phyloP scores from a whole-genome alignment of 2,113 vertebrate genomes.

The Thinocorus orbignyianus region DNA sequence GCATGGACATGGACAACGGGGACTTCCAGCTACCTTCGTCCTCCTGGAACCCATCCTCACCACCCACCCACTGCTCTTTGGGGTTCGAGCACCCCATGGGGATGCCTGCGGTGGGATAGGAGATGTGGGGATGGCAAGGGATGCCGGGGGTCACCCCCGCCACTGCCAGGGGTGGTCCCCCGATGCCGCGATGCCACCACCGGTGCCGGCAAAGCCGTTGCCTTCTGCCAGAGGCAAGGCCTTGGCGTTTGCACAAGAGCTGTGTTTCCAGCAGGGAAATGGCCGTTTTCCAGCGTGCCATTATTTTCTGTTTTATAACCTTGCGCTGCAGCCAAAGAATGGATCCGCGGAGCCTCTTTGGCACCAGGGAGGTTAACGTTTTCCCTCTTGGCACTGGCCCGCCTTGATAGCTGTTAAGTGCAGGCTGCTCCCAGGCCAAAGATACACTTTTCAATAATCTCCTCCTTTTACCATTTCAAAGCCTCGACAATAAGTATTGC shows the following conservation, averaged over 20 bases:
- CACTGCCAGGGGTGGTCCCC: no score
- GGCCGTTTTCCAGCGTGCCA: neutral
- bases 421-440: neutral
- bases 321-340: neutral
- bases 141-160: neutral
- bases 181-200: accelerated
- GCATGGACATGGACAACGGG: no score
- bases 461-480: neutral
- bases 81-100: neutral
- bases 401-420: neutral
- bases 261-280: neutral
- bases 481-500: neutral
- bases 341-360: neutral
- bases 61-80: accelerated
- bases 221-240: neutral
- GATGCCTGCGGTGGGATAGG: neutral
- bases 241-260: neutral
- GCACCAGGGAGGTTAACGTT: neutral
- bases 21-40: accelerated
- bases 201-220: neutral
- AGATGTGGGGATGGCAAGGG: neutral
- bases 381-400: neutral
- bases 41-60: neutral
- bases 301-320: neutral
- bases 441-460: neutral